Evolutionary conservation across 2,797 vertebrate species (phyloP).

Genomic region (Toxotes lorentzi): DNA sequence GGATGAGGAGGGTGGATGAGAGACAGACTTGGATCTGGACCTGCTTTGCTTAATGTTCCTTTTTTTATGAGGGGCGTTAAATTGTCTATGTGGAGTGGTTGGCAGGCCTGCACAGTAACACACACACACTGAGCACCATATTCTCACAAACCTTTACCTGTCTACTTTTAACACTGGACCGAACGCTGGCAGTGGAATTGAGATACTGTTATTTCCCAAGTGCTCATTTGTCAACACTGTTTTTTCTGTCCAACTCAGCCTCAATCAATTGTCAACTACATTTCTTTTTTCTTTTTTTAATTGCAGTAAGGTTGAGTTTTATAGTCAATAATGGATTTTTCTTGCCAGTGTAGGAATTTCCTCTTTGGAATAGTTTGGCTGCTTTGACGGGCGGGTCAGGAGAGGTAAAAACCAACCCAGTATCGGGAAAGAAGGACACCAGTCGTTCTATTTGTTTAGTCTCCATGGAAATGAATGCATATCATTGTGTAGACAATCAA

Average conservation of each 20-base stretch:
- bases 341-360: conserved; percentile 54
- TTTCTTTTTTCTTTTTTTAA: conserved; percentile 26
- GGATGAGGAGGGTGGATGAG: conserved; percentile 45
- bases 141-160: conserved; percentile 54
- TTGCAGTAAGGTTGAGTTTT: conserved; percentile 48
- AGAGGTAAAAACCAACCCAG: conserved; percentile 49
- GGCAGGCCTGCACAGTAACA: conserved; percentile 57
- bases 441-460: conserved; percentile 62
- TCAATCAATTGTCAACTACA: conserved; percentile 31
- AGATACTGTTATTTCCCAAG: conserved; percentile 30
- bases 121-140: conserved; percentile 17
- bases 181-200: conserved; percentile 20
- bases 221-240: conserved; percentile 48
- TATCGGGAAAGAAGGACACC: conserved; percentile 38
- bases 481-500: conserved; percentile 60
- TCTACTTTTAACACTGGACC: conserved; percentile 28
- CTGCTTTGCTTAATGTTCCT: conserved; percentile 65
- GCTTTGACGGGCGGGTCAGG: conserved; percentile 47
- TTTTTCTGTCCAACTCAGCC: conserved; percentile 30
- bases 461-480: conserved; percentile 70
- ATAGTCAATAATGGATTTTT: conserved; percentile 54
- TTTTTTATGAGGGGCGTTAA: conserved; percentile 74
- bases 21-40: conserved; percentile 67
- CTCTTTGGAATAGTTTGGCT: conserved; percentile 31
- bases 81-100: conserved; percentile 63